Conservation (phyloP, 2,113 vertebrate species). For the Gulo gulo region DNA sequence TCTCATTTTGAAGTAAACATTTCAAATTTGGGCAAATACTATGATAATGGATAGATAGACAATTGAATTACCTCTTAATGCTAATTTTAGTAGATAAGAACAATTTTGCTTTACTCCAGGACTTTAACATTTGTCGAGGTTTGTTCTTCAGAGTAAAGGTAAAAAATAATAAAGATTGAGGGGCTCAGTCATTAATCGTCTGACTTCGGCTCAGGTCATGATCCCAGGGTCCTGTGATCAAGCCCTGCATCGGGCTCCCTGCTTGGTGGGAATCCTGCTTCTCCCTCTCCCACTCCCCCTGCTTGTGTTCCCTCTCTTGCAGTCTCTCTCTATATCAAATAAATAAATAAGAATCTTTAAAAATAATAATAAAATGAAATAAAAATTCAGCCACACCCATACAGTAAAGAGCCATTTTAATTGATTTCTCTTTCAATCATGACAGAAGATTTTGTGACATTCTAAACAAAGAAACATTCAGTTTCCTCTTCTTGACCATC, state of each 20-base stretch:
- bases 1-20: not conserved
- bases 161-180: not conserved
- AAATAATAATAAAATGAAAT: too few relatives aligned
- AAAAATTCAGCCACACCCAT: not conserved
- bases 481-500: not conserved
- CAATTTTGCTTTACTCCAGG: not conserved
- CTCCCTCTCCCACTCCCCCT: too few relatives aligned
- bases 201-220: too few relatives aligned
- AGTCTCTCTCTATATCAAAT: too few relatives aligned
- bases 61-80: not conserved
- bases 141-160: not conserved
- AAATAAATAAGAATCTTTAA: too few relatives aligned
- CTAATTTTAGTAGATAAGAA: not conserved
- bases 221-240: too few relatives aligned
- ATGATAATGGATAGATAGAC: not conserved
- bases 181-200: too few relatives aligned
- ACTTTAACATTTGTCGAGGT: not conserved
- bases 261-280: too few relatives aligned
- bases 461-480: not conserved
- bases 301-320: too few relatives aligned
- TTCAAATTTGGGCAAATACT: constrained; percentile 8
- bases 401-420: not conserved
- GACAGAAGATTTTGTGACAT: not conserved
- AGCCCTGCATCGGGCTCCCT: too few relatives aligned
- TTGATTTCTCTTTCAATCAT: not conserved